Evolutionary conservation across 37 sponge, comb jelly and placozoan genomes (phyloP).

Genomic region (Mnemiopsis leidyi): DNA sequence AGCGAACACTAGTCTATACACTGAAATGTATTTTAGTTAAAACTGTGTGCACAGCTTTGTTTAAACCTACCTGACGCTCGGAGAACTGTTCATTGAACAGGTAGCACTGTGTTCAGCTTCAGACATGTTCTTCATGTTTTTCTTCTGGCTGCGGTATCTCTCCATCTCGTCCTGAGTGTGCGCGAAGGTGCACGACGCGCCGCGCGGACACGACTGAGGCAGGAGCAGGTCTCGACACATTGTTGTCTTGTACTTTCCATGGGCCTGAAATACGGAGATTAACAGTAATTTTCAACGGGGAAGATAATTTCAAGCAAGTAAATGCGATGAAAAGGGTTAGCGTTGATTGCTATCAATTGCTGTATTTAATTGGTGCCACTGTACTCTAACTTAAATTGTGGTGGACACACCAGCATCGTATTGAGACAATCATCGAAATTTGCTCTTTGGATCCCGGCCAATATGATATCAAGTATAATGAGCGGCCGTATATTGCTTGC

Average conservation of each 20-base stretch:
- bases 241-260: constrained; percentile 81
- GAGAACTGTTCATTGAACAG: not conserved
- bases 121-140: constrained; percentile 31
- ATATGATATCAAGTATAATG: not conserved
- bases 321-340: no score
- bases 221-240: constrained; percentile 80
- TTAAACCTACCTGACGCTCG: not conserved
- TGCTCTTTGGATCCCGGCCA: not conserved
- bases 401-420: not conserved
- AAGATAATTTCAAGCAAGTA: no score
- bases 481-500: not conserved
- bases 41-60: no score
- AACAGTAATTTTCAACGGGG: no score
- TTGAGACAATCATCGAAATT: not conserved
- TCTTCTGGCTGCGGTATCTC: constrained; percentile 65
- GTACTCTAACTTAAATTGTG: not conserved
- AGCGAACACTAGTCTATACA: no score
- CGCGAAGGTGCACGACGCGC: constrained; percentile 84
- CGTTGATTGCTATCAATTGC: no score
- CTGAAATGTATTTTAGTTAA: no score
- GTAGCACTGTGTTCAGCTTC: constrained; percentile 26
- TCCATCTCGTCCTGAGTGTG: constrained; percentile 86
- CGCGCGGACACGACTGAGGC: constrained; percentile 79
- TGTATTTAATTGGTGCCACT: no score
- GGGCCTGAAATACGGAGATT: constrained; percentile 16